These are phyloP conservation scores for Tanypteryx hageni DNA, from an alignment of 2,888 invertebrate genomes.

Conservation along the genomic window DNA sequence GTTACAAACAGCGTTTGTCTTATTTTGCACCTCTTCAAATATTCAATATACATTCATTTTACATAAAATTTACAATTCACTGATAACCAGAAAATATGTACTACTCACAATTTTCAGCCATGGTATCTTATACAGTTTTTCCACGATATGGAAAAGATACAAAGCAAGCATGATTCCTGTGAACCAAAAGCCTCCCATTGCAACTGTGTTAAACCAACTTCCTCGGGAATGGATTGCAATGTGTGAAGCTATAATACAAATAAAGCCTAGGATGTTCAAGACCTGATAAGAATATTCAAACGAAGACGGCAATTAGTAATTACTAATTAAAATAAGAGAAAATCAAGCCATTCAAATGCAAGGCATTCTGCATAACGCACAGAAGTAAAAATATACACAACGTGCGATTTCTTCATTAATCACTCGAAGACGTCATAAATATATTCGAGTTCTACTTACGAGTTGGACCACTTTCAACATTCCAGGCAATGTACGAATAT, in stretches of 20 bases:
- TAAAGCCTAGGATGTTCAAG: constrained; percentile 86
- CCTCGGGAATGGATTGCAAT: constrained; percentile 79
- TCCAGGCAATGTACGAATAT: constrained; percentile 85
- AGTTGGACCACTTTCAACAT: constrained; percentile 86
- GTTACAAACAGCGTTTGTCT: background rate
- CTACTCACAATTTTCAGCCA: constrained; percentile 87
- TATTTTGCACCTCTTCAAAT: background rate
- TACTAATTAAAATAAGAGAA: constrained; percentile 34
- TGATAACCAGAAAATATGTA: constrained; percentile 16
- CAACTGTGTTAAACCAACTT: constrained; percentile 86
- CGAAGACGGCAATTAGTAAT: constrained; percentile 39
- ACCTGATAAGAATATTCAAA: constrained; percentile 77
- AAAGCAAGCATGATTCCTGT: constrained; percentile 86
- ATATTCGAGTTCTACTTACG: constrained; percentile 77
- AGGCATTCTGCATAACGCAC: background rate
- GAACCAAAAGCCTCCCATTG: constrained; percentile 92
- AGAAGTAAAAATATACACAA: background rate
- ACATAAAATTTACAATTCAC: too few relatives aligned
- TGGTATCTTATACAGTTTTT: constrained; percentile 89
- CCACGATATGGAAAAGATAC: constrained; percentile 91
- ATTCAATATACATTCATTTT: too few relatives aligned
- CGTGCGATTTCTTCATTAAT: background rate
- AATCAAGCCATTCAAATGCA: background rate
- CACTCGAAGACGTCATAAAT: background rate
- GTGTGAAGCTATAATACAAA: constrained; percentile 84